Percentiles rank a stretch among this genome's conserved stretches.
phyloP scores from a whole-genome alignment of 2,888 invertebrate genomes.

The Chloroclystis v-ata region DNA sequence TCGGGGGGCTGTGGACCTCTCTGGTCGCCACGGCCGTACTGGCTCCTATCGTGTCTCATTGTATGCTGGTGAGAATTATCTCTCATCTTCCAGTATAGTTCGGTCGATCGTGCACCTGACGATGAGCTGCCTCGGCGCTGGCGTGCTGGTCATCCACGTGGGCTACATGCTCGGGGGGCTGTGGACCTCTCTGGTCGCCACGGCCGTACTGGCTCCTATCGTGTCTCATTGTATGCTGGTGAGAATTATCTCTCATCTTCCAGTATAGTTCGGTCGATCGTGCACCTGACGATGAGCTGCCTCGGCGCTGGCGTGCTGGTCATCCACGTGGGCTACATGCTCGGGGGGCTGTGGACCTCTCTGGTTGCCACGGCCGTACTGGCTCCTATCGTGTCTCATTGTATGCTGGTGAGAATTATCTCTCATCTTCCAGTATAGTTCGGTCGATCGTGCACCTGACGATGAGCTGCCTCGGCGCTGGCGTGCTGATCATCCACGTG shows the following conservation, averaged over 20 bases:
- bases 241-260: too few species aligned
- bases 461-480: conserved; percentile 56
- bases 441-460: conserved; percentile 53
- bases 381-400: conserved; percentile 41
- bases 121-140: conserved; percentile 56
- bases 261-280: conserved; percentile 50
- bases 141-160: conserved; percentile 58
- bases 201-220: conserved; percentile 39
- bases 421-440: conserved; percentile 45
- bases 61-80: conserved; percentile 52
- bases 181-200: conserved; percentile 47
- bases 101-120: conserved; percentile 53
- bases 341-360: conserved; percentile 57
- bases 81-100: conserved; percentile 46
- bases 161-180: conserved; percentile 58
- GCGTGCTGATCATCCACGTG: conserved; percentile 57
- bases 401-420: conserved; percentile 52
- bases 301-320: conserved; percentile 54
- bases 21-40: conserved; percentile 37
- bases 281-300: conserved; percentile 56
- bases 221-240: conserved; percentile 49
- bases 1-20: conserved; percentile 57
- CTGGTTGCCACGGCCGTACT: conserved; percentile 37
- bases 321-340: conserved; percentile 61
- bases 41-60: conserved; percentile 41